Percentiles rank a stretch among this genome's conserved stretches.
phyloP scores from a whole-genome alignment of 2,888 invertebrate species.

The Drosophila meridiana region DNA sequence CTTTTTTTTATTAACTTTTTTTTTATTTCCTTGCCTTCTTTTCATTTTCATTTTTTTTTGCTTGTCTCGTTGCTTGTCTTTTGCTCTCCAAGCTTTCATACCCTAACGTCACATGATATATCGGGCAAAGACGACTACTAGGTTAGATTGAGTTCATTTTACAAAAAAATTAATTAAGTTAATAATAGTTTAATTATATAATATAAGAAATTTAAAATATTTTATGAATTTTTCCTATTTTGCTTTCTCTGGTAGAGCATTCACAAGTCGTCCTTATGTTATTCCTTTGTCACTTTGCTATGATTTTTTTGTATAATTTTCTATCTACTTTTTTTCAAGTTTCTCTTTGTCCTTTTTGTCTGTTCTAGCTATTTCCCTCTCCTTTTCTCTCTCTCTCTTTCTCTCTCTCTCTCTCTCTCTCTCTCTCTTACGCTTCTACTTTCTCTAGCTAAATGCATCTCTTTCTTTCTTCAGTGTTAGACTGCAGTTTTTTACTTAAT shows the following conservation, averaged over 20 bases:
- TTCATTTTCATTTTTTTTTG: constrained; percentile 46
- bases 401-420: constrained; percentile 6
- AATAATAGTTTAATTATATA: not conserved
- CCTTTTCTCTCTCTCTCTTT: not conserved
- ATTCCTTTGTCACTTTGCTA: constrained; percentile 4
- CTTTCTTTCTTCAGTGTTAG: constrained; percentile 27
- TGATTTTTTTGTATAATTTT: constrained; percentile 45
- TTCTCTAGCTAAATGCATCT: constrained; percentile 25
- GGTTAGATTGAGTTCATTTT: not conserved
- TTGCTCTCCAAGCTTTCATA: constrained; percentile 46
- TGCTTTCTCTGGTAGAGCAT: constrained; percentile 17
- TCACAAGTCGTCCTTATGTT: not conserved
- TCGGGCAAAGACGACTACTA: not conserved
- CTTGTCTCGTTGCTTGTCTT: constrained; percentile 54
- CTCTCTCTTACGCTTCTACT: not conserved
- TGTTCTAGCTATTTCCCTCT: constrained; percentile 21
- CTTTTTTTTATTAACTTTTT: constrained; percentile 3
- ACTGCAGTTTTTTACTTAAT: constrained; percentile 62
- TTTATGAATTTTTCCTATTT: not conserved
- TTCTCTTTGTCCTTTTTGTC: constrained; percentile 52
- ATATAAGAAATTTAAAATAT: not conserved
- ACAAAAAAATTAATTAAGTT: too few species aligned
- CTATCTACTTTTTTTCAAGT: constrained; percentile 21
- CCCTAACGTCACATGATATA: constrained; percentile 23
- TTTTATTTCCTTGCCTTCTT: constrained; percentile 32